These are phyloP conservation scores for Amiota communis DNA, from an alignment of 2,888 invertebrate species.

Conservation along the genomic window DNA sequence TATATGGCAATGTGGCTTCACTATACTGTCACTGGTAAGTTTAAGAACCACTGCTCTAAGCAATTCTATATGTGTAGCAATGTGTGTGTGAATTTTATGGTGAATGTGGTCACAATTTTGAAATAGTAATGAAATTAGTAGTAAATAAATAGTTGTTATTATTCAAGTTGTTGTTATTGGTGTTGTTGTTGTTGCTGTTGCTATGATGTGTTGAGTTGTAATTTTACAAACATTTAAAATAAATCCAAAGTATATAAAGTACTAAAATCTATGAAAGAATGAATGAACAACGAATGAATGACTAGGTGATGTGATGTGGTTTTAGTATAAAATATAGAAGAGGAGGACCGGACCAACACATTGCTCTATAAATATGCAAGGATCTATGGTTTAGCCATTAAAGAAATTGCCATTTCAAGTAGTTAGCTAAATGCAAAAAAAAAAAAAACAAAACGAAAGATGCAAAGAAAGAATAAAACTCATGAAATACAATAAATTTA, in stretches of 20 bases:
- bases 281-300: not conserved
- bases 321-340: not conserved
- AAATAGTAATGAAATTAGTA: constrained; percentile 31
- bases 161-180: not conserved
- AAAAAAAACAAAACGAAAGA: no score
- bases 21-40: no score
- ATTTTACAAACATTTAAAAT: constrained; percentile 1
- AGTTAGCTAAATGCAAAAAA: no score
- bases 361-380: no score
- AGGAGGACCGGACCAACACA: no score
- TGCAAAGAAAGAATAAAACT: no score
- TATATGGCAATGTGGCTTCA: no score
- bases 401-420: no score
- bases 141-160: constrained; percentile 23
- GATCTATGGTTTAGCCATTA: no score
- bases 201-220: constrained; percentile 11
- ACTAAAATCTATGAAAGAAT: not conserved
- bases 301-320: not conserved
- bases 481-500: no score
- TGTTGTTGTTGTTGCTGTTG: not conserved
- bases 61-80: constrained; percentile 28
- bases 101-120: constrained; percentile 21
- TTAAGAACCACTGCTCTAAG: no score
- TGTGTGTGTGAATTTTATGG: constrained; percentile 26
- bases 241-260: not conserved